These are phyloP conservation scores for Frankliniella fusca DNA, from an alignment of 2,888 invertebrate genomes.

Conservation along the genomic window DNA sequence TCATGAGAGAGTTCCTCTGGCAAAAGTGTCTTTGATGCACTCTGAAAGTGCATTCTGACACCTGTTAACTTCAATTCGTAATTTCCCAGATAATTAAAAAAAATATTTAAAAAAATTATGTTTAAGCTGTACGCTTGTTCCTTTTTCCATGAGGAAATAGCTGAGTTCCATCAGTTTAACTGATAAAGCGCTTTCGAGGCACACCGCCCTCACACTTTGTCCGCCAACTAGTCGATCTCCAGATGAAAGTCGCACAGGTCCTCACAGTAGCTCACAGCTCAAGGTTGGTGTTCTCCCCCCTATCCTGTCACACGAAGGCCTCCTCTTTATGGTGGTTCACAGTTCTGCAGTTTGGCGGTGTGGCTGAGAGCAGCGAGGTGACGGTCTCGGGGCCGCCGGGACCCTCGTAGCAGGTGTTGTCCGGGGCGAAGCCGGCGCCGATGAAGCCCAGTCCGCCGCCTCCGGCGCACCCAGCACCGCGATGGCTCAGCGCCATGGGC, in stretches of 20 bases:
- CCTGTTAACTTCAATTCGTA: not conserved
- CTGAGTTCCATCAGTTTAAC: not conserved
- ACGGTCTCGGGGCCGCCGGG: slow-evolving; percentile 5
- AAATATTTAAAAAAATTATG: not conserved
- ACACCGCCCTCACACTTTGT: not conserved
- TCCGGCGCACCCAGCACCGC: not conserved
- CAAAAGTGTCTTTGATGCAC: not conserved
- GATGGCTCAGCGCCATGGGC: not conserved
- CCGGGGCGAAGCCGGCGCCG: not conserved
- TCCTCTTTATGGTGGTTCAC: not conserved
- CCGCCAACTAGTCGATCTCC: not conserved
- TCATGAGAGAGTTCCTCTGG: not conserved
- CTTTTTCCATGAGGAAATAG: not conserved
- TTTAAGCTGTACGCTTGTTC: not conserved
- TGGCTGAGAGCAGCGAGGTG: not conserved
- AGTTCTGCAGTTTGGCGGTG: not conserved
- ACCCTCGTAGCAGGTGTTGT: not conserved
- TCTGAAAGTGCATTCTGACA: too few species aligned
- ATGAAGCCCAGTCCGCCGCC: not conserved
- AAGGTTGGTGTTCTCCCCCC: not conserved
- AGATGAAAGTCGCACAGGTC: not conserved
- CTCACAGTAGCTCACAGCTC: not conserved
- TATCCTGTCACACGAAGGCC: not conserved
- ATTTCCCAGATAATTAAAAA: not conserved
- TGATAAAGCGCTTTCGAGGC: not conserved